These are phyloP conservation scores for Pissodes strobi DNA, from an alignment of 1,140 invertebrate species.

Conservation along the genomic window DNA sequence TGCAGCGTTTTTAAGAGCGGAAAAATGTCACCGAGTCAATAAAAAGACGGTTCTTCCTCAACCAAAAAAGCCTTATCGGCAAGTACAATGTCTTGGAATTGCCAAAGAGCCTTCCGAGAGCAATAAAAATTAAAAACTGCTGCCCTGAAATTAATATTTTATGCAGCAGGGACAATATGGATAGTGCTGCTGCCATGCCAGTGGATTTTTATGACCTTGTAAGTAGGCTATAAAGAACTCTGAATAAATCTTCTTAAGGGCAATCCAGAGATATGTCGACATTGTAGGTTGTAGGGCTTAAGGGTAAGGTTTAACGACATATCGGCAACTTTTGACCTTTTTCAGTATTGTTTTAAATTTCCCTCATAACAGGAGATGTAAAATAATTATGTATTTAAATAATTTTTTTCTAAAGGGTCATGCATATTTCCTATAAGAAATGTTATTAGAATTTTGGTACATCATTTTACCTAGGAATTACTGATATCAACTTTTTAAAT, in stretches of 20 bases:
- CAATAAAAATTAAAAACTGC: constrained; percentile 39
- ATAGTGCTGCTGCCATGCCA: constrained; percentile 11
- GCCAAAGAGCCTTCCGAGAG: constrained; percentile 37
- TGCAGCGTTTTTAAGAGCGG: constrained; percentile 51
- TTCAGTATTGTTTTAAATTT: too few relatives aligned
- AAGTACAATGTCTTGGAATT: constrained; percentile 40
- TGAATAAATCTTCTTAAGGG: constrained; percentile 16
- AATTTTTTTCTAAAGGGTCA: too few relatives aligned
- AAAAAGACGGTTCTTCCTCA: constrained; percentile 59
- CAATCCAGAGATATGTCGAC: too few relatives aligned
- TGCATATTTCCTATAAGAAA: too few relatives aligned
- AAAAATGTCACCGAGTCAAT: constrained; percentile 60
- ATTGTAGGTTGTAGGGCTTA: too few relatives aligned
- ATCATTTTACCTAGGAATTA: too few relatives aligned
- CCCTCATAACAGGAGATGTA: too few relatives aligned
- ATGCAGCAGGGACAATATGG: constrained; percentile 27
- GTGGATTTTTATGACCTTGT: constrained; percentile 16
- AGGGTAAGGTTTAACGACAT: too few relatives aligned
- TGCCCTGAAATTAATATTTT: constrained; percentile 30
- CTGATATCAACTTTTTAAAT: too few relatives aligned
- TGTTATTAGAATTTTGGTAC: too few relatives aligned
- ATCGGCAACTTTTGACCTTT: too few relatives aligned
- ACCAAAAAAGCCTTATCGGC: constrained; percentile 42
- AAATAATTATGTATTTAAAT: too few relatives aligned
- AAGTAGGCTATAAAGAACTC: constrained; percentile 18